Conservation (phyloP, 1,140 invertebrate species). For the Bombus turneri region DNA sequence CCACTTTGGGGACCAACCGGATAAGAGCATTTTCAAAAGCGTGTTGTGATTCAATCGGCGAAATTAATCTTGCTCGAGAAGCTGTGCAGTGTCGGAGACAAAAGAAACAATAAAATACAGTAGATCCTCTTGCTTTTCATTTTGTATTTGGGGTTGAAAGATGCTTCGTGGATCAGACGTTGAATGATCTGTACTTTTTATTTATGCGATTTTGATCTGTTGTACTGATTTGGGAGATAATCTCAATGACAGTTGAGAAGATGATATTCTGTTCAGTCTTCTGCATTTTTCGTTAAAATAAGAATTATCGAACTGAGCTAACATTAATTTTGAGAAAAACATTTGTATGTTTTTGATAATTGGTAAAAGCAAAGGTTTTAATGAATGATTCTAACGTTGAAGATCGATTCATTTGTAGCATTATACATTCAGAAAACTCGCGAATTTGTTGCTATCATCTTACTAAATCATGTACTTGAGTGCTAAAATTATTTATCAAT, state of each 20-base stretch:
- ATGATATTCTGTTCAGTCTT: background rate
- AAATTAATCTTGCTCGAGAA: slow-evolving; percentile 39
- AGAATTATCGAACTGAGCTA: too few species aligned
- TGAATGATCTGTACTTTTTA: background rate
- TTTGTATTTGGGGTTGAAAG: background rate
- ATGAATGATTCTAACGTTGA: too few species aligned
- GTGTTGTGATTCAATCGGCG: slow-evolving; percentile 30
- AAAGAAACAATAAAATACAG: slow-evolving; percentile 5
- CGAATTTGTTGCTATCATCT: too few species aligned
- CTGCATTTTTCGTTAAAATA: too few species aligned
- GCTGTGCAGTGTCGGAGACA: background rate
- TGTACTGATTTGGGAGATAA: too few species aligned
- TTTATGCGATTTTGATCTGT: background rate
- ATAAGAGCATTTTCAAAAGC: slow-evolving; percentile 34
- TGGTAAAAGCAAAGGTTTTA: too few species aligned
- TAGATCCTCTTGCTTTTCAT: background rate
- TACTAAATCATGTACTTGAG: background rate
- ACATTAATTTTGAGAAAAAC: too few species aligned
- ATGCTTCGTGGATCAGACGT: background rate
- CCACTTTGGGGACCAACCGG: background rate
- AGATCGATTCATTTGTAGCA: too few species aligned
- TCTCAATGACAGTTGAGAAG: background rate
- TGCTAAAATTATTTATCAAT: background rate
- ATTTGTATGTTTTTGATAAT: too few species aligned
- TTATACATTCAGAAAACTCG: too few species aligned